phyloP scores from a whole-genome alignment of 2,113 vertebrate species.

The Aviceda subcristata region DNA sequence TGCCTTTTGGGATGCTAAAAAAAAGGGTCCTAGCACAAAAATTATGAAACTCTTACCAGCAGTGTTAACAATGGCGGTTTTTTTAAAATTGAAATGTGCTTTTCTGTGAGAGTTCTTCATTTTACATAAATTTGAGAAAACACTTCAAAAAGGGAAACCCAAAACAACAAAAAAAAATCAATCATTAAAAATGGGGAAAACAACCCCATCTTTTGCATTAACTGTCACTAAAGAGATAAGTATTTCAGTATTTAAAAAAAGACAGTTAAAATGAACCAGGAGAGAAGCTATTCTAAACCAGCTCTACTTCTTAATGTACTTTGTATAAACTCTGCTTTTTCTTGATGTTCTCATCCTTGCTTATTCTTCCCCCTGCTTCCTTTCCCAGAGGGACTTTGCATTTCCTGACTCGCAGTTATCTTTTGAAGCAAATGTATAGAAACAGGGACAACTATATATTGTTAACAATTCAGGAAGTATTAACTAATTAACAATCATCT shows the following conservation, averaged over 20 bases:
- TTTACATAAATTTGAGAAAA: not conserved
- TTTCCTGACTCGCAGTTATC: not conserved
- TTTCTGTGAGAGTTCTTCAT: not conserved
- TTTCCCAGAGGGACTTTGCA: not conserved
- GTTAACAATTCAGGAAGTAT: not conserved
- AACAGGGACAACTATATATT: not conserved
- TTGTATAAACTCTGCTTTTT: not conserved
- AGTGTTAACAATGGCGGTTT: not conserved
- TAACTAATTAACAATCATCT: not conserved
- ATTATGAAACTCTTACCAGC: not conserved
- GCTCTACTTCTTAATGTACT: not conserved
- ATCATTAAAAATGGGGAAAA: not conserved
- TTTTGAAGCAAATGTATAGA: not conserved
- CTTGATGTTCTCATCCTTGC: not conserved
- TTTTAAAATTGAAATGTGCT: not conserved
- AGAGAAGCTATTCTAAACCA: not conserved
- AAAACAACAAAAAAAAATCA: not conserved
- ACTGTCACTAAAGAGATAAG: not conserved
- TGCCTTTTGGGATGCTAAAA: not conserved
- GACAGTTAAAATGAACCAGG: not conserved
- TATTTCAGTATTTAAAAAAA: not conserved
- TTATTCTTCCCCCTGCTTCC: not conserved
- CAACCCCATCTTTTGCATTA: not conserved
- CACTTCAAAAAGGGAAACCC: not conserved
- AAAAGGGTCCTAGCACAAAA: not conserved